Evolutionary conservation across 2,113 vertebrate species (phyloP), one percentile per base, ranked within the genome.

Genomic region (Spea multiplicata): DNA sequence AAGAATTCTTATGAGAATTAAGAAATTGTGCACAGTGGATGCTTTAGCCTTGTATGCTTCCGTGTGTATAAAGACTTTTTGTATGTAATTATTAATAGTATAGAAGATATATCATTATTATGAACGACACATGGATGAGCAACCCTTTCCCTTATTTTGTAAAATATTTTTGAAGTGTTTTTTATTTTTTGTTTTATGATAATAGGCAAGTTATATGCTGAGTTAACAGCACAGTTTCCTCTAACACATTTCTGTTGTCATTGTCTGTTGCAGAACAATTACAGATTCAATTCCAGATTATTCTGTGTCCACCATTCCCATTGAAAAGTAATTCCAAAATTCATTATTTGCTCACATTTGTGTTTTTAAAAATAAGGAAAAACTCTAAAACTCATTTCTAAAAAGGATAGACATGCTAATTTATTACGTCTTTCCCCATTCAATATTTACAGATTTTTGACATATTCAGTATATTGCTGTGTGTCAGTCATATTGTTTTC

Each of bases 11-110:
- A 9, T 12, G 14, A 53, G 6, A 53, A 30, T 30, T 30, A 30
- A 30, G 30, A 87, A 89, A 88, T 10, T 87, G 86, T 30, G 64
- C 17, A 44, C 65, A 30, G 12, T 59, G 78, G 78, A 74, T 89
- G 88, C 83, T 84, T 84, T 87, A 89, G 84, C 87, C 84, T 86
- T 88, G 81, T 74, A 74, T 88, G 90, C 89, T 93, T 90, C 86
- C 55, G 88, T 66, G 86, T 88, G 81, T 88, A 88, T 80, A 86
- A 89, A 89, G 88, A 89, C 84, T 76, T 87, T 89, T 84, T 93
- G 89, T 92, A 89, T 86, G 90, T 93, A 93, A 85, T 88, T 90
- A 90, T 89, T 89, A 89, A 88, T 92, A 93, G 89, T 87, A 82
- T 90, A 86, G 88, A 90, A 90, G 84, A 86, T 88, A 87, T 87